Percentiles rank a stretch among this genome's conserved stretches.
These are phyloP conservation scores for Rhynchopsitta pachyrhyncha DNA, from an alignment of 2,113 vertebrate species.

Conservation along the genomic window DNA sequence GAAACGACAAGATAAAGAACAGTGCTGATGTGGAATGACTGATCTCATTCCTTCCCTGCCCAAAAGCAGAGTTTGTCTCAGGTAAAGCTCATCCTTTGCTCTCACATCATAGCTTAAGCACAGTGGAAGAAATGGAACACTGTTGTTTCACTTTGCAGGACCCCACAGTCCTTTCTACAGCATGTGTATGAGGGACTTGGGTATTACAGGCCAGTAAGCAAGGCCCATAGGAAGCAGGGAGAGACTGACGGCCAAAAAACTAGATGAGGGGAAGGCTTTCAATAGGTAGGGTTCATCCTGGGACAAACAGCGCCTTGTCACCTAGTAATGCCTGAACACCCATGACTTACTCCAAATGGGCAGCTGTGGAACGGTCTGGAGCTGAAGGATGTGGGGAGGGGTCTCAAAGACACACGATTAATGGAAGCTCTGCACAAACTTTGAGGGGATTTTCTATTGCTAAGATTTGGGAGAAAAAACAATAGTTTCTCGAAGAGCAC, in stretches of 20 bases:
- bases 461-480: neutral
- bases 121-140: neutral
- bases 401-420: neutral
- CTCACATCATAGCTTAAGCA: neutral
- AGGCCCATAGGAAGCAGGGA: neutral
- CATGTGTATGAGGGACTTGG: neutral
- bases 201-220: neutral
- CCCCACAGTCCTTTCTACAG: neutral
- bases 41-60: slow-evolving; percentile 44
- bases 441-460: neutral
- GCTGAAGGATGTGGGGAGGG: neutral
- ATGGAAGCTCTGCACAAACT: neutral
- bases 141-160: rapidly evolving
- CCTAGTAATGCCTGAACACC: neutral
- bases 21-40: slow-evolving; percentile 50
- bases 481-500: neutral
- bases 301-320: neutral
- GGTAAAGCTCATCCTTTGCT: neutral
- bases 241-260: neutral
- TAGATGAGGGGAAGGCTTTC: neutral
- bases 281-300: neutral
- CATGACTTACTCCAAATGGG: neutral
- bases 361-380: neutral
- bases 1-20: slow-evolving; percentile 55
- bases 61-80: slow-evolving; percentile 11